phyloP scores from a whole-genome alignment of 2,113 vertebrate species.

The cattle (Bos taurus) region ARS-UCD2.0 NC_037328.1:89155001-89155500 shows the following conservation, averaged over 20 bases:
- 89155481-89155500: not conserved
- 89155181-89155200: no score
- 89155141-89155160: no score
- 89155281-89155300: not conserved
- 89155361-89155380: conserved; percentile 71
- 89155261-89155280: not conserved
- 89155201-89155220: no score
- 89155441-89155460: not conserved
- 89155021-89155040: no score
- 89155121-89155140: no score
- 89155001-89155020: no score
- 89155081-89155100: no score
- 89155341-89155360: conserved; percentile 54
- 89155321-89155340: conserved; percentile 76
- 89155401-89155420: not conserved
- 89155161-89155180: no score
- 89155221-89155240: not conserved
- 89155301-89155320: not conserved
- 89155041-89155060: no score
- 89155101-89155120: no score
- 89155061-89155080: no score
- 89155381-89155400: conserved; percentile 63
- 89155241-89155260: not conserved
- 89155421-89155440: not conserved
- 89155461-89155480: fast-evolving